phyloP scores from a whole-genome alignment of 2,113 vertebrate species.

The Chionomys nivalis region DNA sequence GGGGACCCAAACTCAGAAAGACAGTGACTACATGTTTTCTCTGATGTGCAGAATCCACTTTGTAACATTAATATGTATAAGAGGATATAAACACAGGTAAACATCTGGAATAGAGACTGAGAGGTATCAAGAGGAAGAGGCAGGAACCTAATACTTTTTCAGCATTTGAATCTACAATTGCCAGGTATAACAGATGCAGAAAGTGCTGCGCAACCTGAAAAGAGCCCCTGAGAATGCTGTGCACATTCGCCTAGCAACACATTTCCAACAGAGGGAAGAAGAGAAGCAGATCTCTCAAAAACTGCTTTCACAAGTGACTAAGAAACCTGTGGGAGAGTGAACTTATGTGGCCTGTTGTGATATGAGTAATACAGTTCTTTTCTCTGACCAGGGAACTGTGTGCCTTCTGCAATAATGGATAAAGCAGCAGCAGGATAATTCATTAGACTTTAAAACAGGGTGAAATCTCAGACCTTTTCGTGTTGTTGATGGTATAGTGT shows the following conservation, averaged over 20 bases:
- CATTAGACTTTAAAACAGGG: too few species aligned
- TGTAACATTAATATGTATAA: background rate
- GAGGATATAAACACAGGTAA: background rate
- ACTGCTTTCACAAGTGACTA: conserved; percentile 35
- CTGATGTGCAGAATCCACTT: too few species aligned
- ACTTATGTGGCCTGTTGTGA: too few species aligned
- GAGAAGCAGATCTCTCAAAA: conserved; percentile 31
- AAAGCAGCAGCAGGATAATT: too few species aligned
- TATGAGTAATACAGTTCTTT: too few species aligned
- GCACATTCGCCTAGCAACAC: conserved; percentile 44
- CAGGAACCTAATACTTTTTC: background rate
- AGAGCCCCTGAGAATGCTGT: conserved; percentile 21
- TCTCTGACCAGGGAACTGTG: too few species aligned
- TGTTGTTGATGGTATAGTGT: too few species aligned
- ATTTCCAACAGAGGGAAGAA: background rate
- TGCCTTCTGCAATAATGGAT: too few species aligned
- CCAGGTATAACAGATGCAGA: conserved; percentile 20
- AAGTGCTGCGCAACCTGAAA: background rate
- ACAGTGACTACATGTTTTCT: background rate
- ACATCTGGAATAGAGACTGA: background rate
- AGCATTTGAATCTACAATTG: conserved; percentile 32
- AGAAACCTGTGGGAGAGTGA: too few species aligned
- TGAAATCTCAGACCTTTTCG: too few species aligned
- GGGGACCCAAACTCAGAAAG: background rate
- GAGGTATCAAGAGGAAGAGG: background rate